Conservation (phyloP, 2,113 vertebrate genomes). For the Scartelaos histophorus region DNA sequence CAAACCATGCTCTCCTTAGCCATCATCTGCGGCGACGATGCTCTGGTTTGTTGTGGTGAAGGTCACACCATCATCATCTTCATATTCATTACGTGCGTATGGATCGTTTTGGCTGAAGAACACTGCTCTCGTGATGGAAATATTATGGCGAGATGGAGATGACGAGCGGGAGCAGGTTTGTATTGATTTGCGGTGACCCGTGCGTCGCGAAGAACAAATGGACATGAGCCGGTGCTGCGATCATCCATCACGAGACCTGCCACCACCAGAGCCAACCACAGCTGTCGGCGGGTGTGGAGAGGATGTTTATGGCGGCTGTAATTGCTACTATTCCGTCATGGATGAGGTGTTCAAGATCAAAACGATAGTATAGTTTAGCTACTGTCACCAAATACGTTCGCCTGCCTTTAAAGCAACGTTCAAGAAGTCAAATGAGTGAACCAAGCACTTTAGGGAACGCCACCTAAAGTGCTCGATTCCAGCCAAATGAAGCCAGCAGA, state of each 20-base stretch:
- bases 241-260: neutral
- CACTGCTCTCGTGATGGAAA: conserved; percentile 1
- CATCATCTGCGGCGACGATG: neutral
- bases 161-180: neutral
- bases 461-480: too few relatives aligned
- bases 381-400: too few relatives aligned
- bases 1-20: neutral
- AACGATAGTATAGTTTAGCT: too few relatives aligned
- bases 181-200: neutral
- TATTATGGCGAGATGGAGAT: neutral
- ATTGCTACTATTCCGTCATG: neutral
- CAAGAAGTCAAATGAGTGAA: too few relatives aligned
- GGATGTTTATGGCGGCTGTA: neutral
- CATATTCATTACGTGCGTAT: conserved; percentile 5
- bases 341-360: too few relatives aligned
- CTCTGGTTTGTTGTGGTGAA: neutral
- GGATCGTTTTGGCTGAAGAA: neutral
- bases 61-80: neutral
- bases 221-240: neutral
- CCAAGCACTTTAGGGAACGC: too few relatives aligned
- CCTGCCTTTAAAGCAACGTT: too few relatives aligned
- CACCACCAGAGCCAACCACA: neutral
- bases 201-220: neutral
- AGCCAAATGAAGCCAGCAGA: too few relatives aligned
- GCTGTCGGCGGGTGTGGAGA: neutral